phyloP scores from a whole-genome alignment of 2,797 vertebrate genomes.

The Myotis pilosus region DNA sequence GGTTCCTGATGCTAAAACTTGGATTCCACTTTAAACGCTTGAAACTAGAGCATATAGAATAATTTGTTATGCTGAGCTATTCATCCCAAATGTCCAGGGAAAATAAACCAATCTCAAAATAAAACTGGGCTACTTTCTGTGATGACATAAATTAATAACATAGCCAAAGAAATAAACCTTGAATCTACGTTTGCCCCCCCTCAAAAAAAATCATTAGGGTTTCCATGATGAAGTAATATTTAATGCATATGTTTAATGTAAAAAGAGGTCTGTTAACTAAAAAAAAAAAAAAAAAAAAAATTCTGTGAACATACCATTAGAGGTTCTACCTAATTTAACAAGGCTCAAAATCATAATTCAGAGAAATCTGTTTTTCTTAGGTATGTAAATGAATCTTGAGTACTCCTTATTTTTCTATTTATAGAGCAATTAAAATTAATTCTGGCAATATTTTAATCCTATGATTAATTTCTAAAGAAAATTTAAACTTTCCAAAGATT shows the following conservation, averaged over 20 bases:
- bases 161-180: conserved; percentile 76
- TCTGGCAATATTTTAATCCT: background rate
- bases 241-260: conserved; percentile 53
- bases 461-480: conserved; percentile 23
- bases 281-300: background rate
- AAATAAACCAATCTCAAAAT: conserved; percentile 83
- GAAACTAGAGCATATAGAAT: conserved; percentile 85
- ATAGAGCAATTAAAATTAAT: conserved; percentile 36
- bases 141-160: conserved; percentile 82
- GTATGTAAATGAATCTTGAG: conserved; percentile 13
- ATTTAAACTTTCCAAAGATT: conserved; percentile 37
- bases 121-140: conserved; percentile 81
- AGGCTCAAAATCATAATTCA: conserved; percentile 53
- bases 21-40: conserved; percentile 85
- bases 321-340: conserved; percentile 37
- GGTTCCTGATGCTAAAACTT: conserved; percentile 87
- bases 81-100: conserved; percentile 82
- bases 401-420: conserved; percentile 7
- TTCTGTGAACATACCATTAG: background rate
- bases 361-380: conserved; percentile 37
- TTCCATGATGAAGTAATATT: conserved; percentile 61
- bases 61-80: conserved; percentile 87
- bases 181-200: conserved; percentile 46
- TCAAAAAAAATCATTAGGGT: conserved; percentile 75
- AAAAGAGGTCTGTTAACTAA: conserved; percentile 1